Evolutionary conservation across 2,113 vertebrate species (phyloP), one percentile per base, ranked within the genome.

Genomic region (Cranoglanis bouderius): DNA sequence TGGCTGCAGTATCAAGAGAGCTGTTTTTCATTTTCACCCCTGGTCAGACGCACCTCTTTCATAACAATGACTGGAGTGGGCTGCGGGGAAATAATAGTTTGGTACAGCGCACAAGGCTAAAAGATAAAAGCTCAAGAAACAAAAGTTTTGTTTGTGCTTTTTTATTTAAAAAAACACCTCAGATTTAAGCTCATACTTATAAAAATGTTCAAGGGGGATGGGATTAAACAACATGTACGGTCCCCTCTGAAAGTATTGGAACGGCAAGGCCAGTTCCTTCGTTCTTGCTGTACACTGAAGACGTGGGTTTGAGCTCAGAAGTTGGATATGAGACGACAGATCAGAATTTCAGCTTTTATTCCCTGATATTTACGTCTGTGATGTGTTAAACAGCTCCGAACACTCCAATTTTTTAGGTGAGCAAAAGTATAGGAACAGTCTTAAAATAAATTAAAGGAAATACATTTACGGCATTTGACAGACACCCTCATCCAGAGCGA

Each of bases 1-100:
- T 85, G 85, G 89, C 89, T 87, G 89, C 74, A 55, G 72, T 90
- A 85, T 90, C 86, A 87, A 86, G 85, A 87, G 72, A 87, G 59
- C 82, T 90, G 87, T 84, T 87, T 87, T 85, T 87, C 80, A 72
- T 85, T 87, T 82, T 90, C 89, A 78, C 82, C 86, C 72, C 85
- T 65, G 82, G 70, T 90, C 61, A 80, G 67, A 83, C 70, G 59
- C 75, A 55, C 85, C 70, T 84, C 88, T 77, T 86, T 82, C 77
- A 89, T 75, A 84, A 84, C 82, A 84, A 77, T 51, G 87, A 51
- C 70, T 84, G 75, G 86, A 87, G 86, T 53, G 59, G 74, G 77
- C 61, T 87, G 86, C 32, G 32, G 86, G 63, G 86, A 63, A 82
- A 87, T 82, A 82, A 87, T 51, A 51, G 77, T 82, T 82, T 82